A percentile compares a stretch with the other conserved stretches of the same genome.
These are phyloP conservation scores for Proales similis DNA, from an alignment of 1,140 invertebrate species.

Conservation along the genomic window DNA sequence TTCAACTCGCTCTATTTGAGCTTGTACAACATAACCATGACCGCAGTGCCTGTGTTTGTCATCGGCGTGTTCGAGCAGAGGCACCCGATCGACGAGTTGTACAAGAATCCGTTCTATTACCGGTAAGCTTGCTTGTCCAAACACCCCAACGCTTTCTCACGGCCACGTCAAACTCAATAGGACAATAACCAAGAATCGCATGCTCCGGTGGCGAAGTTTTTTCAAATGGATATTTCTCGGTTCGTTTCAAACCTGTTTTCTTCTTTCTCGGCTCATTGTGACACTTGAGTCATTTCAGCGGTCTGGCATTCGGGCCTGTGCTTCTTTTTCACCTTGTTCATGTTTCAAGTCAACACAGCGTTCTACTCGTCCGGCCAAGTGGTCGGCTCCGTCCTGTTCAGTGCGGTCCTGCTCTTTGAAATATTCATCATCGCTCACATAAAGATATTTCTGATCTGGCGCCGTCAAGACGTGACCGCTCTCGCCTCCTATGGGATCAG, in stretches of 20 bases:
- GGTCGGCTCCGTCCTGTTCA: slow-evolving; percentile 13
- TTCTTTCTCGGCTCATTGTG: background rate
- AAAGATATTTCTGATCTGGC: slow-evolving; percentile 32
- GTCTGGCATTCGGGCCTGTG: slow-evolving; percentile 21
- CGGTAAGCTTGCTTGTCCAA: background rate
- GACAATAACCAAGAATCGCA: slow-evolving; percentile 13
- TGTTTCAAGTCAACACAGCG: background rate
- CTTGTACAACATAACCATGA: slow-evolving; percentile 50
- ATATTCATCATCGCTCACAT: slow-evolving; percentile 9
- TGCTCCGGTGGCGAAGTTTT: slow-evolving; percentile 7
- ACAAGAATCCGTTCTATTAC: slow-evolving; percentile 22
- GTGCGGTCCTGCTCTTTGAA: background rate
- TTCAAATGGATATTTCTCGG: slow-evolving; percentile 25
- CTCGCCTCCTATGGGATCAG: slow-evolving; percentile 19
- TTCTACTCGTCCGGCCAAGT: slow-evolving; percentile 5
- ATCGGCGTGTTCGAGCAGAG: slow-evolving; percentile 79
- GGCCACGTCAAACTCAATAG: slow-evolving; percentile 3
- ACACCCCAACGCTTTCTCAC: background rate
- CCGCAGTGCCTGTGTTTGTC: slow-evolving; percentile 47
- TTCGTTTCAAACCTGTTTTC: background rate
- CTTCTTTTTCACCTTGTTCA: background rate
- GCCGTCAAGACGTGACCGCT: slow-evolving; percentile 22
- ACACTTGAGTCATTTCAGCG: background rate
- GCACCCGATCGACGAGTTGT: slow-evolving; percentile 55
- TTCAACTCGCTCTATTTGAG: slow-evolving; percentile 48